Evolutionary conservation across 2,113 vertebrate species (phyloP).

Genomic region (Hemicordylus capensis): DNA sequence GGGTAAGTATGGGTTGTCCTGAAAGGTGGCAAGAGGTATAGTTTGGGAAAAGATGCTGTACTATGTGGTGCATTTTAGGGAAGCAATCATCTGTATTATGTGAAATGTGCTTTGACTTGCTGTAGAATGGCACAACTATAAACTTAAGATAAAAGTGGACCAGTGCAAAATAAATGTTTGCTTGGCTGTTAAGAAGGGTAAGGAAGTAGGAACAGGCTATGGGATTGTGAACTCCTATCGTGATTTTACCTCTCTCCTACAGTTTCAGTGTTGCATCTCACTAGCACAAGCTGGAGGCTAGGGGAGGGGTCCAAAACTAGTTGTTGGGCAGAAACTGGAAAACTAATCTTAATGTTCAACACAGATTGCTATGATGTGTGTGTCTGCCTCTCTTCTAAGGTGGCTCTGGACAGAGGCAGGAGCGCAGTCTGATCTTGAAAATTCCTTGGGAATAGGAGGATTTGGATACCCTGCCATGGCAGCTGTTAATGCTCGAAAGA

Average conservation of each 20-base stretch:
- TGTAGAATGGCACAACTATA: not conserved
- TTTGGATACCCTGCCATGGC: slow-evolving; percentile 98
- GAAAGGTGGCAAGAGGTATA: not conserved
- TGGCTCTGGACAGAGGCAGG: slow-evolving; percentile 95
- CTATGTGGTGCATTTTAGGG: not conserved
- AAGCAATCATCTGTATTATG: not conserved
- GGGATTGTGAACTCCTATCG: not conserved
- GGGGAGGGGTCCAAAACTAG: no score
- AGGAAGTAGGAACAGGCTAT: not conserved
- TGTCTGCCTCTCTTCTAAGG: slow-evolving; percentile 51
- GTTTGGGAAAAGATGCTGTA: no score
- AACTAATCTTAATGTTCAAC: not conserved
- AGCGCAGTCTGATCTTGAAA: slow-evolving; percentile 90
- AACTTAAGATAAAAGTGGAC: not conserved
- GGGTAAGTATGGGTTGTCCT: slow-evolving; percentile 80
- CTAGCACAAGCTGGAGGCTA: no score
- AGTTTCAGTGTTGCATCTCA: not conserved
- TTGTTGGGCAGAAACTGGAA: not conserved
- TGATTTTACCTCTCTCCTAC: not conserved
- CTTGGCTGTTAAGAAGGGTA: not conserved
- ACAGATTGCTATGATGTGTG: not conserved
- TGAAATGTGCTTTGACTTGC: no score
- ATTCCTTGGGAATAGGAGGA: slow-evolving; percentile 91
- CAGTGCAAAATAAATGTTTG: not conserved
- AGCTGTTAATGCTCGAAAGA: slow-evolving; percentile 93